Conservation (phyloP, 2,113 vertebrate genomes). For the Cygnus atratus region DNA sequence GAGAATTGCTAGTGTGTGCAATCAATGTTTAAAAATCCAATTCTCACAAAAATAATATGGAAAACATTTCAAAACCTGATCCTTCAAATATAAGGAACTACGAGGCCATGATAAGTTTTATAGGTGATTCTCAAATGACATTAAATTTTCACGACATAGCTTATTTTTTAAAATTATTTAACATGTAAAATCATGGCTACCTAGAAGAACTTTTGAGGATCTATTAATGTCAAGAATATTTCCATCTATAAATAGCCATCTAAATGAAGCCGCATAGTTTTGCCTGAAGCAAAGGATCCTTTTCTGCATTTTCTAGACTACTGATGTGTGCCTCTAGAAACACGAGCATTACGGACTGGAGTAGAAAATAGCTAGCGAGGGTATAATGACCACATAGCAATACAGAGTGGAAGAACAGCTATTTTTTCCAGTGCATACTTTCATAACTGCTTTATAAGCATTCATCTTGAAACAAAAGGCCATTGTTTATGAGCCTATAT, state of each 20-base stretch:
- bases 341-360: neutral
- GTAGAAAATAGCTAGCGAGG: neutral
- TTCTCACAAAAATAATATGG: neutral
- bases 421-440: neutral
- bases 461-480: neutral
- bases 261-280: neutral
- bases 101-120: neutral
- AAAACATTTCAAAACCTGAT: neutral
- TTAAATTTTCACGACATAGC: neutral
- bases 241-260: neutral
- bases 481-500: fast-evolving
- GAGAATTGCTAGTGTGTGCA: neutral
- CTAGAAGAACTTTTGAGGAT: neutral
- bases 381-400: neutral
- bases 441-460: neutral
- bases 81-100: neutral
- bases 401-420: neutral
- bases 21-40: neutral
- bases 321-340: neutral
- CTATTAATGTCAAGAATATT: neutral
- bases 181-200: neutral
- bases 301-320: neutral
- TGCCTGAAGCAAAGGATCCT: neutral
- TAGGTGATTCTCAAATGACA: neutral
- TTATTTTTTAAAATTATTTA: neutral